phyloP scores from a whole-genome alignment of 2,797 vertebrate genomes.

The Pristis pectinata region DNA sequence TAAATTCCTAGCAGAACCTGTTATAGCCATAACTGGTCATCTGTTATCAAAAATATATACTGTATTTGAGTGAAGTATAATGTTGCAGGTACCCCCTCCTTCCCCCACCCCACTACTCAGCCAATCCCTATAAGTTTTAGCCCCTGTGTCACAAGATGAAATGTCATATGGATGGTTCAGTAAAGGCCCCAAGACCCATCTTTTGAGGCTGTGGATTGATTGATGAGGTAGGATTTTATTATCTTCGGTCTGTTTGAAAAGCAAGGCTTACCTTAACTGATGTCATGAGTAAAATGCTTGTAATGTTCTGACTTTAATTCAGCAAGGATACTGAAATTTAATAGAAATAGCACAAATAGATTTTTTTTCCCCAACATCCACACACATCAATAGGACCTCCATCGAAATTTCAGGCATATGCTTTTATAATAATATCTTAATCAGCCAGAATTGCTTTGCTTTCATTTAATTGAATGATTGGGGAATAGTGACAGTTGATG shows the following conservation, averaged over 20 bases:
- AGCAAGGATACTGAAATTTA: background rate
- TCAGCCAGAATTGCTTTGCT: constrained; percentile 57
- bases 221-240: background rate
- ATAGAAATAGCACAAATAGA: background rate
- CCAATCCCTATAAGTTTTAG: background rate
- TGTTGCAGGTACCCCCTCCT: too few relatives aligned
- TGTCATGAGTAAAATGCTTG: background rate
- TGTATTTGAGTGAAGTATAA: background rate
- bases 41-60: background rate
- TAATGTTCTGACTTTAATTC: background rate
- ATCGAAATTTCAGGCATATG: background rate
- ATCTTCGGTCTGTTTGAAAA: background rate
- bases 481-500: constrained; percentile 47
- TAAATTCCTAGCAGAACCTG: background rate
- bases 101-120: too few relatives aligned
- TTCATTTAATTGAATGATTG: constrained; percentile 54
- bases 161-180: background rate
- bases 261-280: background rate
- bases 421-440: constrained; percentile 15
- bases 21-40: background rate
- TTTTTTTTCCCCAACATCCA: background rate
- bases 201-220: background rate
- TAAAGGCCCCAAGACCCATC: background rate
- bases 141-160: background rate
- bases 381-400: background rate